Evolutionary conservation across 2,888 invertebrate species (phyloP).

Genomic region (Xanthostigma xanthostigma): DNA sequence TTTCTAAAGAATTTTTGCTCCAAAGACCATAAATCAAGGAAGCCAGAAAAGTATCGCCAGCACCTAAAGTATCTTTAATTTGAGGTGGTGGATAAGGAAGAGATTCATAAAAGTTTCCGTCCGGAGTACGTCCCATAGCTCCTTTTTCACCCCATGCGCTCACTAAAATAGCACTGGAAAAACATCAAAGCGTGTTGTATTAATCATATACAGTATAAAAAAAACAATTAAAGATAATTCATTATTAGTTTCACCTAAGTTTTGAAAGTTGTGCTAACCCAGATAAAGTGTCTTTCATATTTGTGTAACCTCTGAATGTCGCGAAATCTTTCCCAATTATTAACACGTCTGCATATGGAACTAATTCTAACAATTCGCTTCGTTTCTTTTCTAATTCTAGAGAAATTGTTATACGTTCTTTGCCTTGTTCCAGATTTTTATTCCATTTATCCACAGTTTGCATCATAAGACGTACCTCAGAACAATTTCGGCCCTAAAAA

Average conservation of each 20-base stretch:
- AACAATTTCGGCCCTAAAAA: conserved; percentile 34
- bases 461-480: conserved; percentile 38
- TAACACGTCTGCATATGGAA: conserved; percentile 36
- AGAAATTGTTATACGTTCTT: conserved; percentile 31
- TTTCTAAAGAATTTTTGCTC: conserved; percentile 25
- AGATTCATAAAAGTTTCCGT: conserved; percentile 24
- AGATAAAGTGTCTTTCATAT: conserved; percentile 34
- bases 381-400: conserved; percentile 44
- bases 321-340: conserved; percentile 55
- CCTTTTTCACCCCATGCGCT: conserved; percentile 49
- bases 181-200: not conserved
- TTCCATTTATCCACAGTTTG: conserved; percentile 32
- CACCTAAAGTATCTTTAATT: conserved; percentile 47
- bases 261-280: conserved; percentile 25
- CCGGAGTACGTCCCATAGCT: conserved; percentile 27
- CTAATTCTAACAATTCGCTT: conserved; percentile 30
- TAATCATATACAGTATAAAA: not conserved
- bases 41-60: conserved; percentile 53
- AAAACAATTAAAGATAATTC: not conserved
- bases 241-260: conserved; percentile 25
- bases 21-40: conserved; percentile 38
- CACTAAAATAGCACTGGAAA: conserved; percentile 26
- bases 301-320: conserved; percentile 31
- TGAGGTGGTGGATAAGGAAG: conserved; percentile 33
- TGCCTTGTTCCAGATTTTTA: conserved; percentile 14